phyloP scores from a whole-genome alignment of 2,888 invertebrate species.

The Horisme vitalbata region DNA sequence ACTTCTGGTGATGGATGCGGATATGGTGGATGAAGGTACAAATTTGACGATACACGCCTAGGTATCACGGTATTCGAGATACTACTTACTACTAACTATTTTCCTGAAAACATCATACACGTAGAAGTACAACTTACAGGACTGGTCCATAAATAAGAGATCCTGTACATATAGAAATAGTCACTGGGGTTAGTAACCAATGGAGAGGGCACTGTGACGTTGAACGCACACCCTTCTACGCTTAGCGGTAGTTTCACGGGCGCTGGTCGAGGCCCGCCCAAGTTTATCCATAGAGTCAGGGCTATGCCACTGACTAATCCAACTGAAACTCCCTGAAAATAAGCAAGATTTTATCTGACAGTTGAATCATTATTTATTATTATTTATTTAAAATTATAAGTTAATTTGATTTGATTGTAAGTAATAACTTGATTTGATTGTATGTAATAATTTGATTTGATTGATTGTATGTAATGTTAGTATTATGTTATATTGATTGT shows the following conservation, averaged over 20 bases:
- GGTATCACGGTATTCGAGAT: too few species aligned
- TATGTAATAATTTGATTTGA: too few species aligned
- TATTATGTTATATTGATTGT: too few species aligned
- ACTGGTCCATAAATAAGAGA: slow-evolving; percentile 90
- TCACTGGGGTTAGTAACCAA: slow-evolving; percentile 40
- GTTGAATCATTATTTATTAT: too few species aligned
- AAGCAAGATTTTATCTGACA: neutral
- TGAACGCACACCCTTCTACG: slow-evolving; percentile 79
- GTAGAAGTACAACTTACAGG: slow-evolving; percentile 55
- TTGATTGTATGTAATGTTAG: too few species aligned
- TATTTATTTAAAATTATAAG: too few species aligned
- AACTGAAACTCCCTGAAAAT: slow-evolving; percentile 85
- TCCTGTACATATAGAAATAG: slow-evolving; percentile 86
- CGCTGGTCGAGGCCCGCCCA: slow-evolving; percentile 89
- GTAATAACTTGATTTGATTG: too few species aligned
- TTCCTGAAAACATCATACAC: neutral
- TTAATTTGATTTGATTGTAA: too few species aligned
- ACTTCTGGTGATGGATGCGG: too few species aligned
- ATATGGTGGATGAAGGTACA: too few species aligned
- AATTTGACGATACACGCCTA: too few species aligned
- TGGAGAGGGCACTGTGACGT: slow-evolving; percentile 44
- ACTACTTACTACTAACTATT: too few species aligned
- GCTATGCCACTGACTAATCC: slow-evolving; percentile 86
- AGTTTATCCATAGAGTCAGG: slow-evolving; percentile 91
- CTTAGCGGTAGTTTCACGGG: slow-evolving; percentile 80